These are phyloP conservation scores for Hybos culiciformis DNA, from an alignment of 2,888 invertebrate species.

Conservation along the genomic window DNA sequence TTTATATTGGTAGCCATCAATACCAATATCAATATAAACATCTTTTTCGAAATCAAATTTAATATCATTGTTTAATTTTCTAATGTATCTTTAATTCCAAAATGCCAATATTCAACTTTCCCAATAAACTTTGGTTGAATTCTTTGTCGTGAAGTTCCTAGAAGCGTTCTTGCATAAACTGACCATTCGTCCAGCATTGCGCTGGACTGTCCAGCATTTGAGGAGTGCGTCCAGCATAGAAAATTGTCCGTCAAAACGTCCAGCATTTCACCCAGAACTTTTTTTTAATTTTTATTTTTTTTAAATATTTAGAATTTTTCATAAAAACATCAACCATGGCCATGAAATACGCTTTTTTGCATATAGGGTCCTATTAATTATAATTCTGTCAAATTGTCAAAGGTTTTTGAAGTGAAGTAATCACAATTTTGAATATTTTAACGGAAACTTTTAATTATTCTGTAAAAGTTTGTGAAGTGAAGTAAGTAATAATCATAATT, in stretches of 20 bases:
- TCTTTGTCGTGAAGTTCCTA: too few relatives aligned
- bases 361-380: background rate
- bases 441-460: too few relatives aligned
- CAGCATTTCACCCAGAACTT: background rate
- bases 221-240: background rate
- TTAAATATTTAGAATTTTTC: too few relatives aligned
- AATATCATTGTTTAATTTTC: too few relatives aligned
- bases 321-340: background rate
- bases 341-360: background rate
- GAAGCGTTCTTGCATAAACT: background rate
- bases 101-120: too few relatives aligned
- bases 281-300: background rate
- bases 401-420: background rate
- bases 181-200: background rate
- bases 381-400: background rate
- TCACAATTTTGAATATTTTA: background rate
- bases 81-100: too few relatives aligned
- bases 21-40: too few relatives aligned
- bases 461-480: background rate
- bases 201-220: background rate
- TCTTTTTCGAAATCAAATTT: too few relatives aligned
- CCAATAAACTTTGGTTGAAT: too few relatives aligned
- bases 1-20: too few relatives aligned
- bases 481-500: background rate
- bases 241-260: background rate